A percentile compares a stretch with the other conserved stretches of the same genome.
Evolutionary conservation across 2,797 vertebrate species (phyloP).

Genomic region (Parauchenoglanis ngamensis): DNA sequence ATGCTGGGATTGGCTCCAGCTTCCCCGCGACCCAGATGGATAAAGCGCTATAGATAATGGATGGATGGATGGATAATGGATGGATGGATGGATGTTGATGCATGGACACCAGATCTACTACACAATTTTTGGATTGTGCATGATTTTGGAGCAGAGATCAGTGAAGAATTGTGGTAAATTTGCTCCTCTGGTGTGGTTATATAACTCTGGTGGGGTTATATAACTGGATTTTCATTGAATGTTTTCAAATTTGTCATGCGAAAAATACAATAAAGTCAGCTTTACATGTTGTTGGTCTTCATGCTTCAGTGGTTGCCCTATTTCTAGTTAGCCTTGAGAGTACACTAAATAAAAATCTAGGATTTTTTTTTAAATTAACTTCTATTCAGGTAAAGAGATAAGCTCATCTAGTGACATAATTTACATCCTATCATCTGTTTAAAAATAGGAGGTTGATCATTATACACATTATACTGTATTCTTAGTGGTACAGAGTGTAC

Average conservation of each 20-base stretch:
- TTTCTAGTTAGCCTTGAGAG: neutral
- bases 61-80: no score
- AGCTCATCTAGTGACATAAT: neutral
- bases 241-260: neutral
- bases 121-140: no score
- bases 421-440: neutral
- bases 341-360: neutral
- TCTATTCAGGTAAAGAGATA: neutral
- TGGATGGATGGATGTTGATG: no score
- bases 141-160: neutral
- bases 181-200: neutral
- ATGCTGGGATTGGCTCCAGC: no score
- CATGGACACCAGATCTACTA: neutral
- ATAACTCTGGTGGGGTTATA: neutral
- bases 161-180: neutral
- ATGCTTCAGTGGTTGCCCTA: neutral
- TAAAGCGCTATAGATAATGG: no score
- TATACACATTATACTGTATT: neutral
- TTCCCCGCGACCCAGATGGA: no score
- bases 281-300: neutral
- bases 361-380: neutral
- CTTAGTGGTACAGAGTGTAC: neutral
- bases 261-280: neutral
- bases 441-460: neutral
- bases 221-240: neutral